Evolutionary conservation across 2,113 vertebrate species (phyloP).

Genomic region (Cyanoliseus patagonus): DNA sequence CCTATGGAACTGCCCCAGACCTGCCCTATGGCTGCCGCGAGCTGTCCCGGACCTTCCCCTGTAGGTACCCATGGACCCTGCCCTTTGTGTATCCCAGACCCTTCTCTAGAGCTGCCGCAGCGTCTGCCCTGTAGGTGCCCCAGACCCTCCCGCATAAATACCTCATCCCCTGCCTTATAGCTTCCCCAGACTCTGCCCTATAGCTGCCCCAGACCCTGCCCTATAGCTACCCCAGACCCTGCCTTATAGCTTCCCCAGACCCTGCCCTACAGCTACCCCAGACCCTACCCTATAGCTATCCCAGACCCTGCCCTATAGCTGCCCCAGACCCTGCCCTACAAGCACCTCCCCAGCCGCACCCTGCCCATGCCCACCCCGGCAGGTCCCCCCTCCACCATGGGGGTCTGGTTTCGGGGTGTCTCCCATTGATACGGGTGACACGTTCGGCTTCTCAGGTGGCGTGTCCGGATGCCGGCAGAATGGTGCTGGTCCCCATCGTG

Average conservation of each 20-base stretch:
- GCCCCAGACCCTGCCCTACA: background rate
- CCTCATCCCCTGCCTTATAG: no score
- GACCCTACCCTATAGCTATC: fast-evolving
- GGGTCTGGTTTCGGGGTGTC: background rate
- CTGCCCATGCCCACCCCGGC: background rate
- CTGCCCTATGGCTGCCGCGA: no score
- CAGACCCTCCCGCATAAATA: background rate
- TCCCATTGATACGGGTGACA: background rate
- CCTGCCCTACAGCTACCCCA: background rate
- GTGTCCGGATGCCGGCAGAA: background rate
- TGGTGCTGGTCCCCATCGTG: background rate
- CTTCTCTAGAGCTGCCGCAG: background rate
- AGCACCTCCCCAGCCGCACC: background rate
- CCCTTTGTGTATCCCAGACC: background rate
- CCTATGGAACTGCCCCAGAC: background rate
- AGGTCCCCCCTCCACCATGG: background rate
- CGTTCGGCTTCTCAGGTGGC: background rate
- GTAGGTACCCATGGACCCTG: background rate
- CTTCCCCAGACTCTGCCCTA: background rate
- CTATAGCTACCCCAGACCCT: background rate
- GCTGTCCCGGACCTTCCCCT: background rate
- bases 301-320: background rate
- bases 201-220: no score
- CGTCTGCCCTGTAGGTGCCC: background rate
- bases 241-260: no score